These are phyloP conservation scores for Theristicus caerulescens DNA, from an alignment of 2,113 vertebrate species.

Conservation along the genomic window DNA sequence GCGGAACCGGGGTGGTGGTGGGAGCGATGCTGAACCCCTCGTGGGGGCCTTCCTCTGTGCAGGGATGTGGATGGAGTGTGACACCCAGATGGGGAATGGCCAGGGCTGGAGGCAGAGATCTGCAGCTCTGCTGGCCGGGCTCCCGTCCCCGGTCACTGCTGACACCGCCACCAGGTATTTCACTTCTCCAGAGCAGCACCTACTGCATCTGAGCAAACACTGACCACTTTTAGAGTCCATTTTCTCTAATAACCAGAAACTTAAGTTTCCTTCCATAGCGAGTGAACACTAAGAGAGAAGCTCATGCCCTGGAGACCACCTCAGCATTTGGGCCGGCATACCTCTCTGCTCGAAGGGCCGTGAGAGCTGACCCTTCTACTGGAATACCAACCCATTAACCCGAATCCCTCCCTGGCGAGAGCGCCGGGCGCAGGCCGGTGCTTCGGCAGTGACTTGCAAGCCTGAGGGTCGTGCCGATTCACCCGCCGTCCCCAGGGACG, in stretches of 20 bases:
- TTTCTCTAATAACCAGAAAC: not conserved
- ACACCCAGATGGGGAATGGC: not conserved
- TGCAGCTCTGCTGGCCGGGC: fast-evolving
- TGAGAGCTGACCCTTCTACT: fast-evolving
- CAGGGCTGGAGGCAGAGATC: not conserved
- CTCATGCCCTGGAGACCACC: not conserved
- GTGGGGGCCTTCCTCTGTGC: not conserved
- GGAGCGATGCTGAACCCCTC: not conserved
- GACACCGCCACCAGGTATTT: not conserved
- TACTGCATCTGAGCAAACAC: fast-evolving
- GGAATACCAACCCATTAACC: fast-evolving
- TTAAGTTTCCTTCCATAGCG: not conserved
- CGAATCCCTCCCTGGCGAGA: fast-evolving
- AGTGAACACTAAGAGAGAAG: fast-evolving
- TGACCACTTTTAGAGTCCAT: not conserved
- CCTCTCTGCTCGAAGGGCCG: fast-evolving
- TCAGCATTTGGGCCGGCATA: fast-evolving
- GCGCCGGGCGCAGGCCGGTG: fast-evolving
- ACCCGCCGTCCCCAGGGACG: not conserved
- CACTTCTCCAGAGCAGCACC: not conserved
- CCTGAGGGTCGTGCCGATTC: fast-evolving
- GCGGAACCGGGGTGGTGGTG: fast-evolving
- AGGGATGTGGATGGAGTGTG: fast-evolving
- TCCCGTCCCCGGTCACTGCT: not conserved
- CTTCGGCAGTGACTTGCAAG: not conserved